These are phyloP conservation scores for Gallinago solitaria DNA, from an alignment of 2,797 vertebrate species.

Conservation along the genomic window DNA sequence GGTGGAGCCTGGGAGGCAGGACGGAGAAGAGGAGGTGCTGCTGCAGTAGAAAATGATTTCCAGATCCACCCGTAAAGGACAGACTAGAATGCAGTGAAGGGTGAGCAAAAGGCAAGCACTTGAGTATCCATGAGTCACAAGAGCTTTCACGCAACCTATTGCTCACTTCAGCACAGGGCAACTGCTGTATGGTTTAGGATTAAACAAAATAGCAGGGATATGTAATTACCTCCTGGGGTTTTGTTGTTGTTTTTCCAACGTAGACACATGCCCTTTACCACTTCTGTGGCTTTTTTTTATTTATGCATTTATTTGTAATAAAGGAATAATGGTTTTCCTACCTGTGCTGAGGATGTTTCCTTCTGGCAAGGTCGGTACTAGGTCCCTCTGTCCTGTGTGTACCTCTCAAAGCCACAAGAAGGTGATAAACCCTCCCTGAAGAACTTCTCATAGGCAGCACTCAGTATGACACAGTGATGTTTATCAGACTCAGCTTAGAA, in stretches of 20 bases:
- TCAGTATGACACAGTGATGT: constrained; percentile 55
- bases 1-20: not conserved
- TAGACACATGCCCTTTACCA: constrained; percentile 30
- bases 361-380: not conserved
- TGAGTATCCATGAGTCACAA: not conserved
- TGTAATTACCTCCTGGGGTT: constrained; percentile 34
- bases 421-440: not conserved
- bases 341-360: not conserved
- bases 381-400: constrained; percentile 28
- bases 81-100: not conserved
- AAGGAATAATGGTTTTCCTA: constrained; percentile 36
- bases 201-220: constrained; percentile 42
- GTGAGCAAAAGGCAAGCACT: not conserved
- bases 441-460: not conserved
- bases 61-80: not conserved
- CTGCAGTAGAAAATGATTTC: not conserved
- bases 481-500: constrained; percentile 13
- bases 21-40: not conserved
- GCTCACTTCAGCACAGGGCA: not conserved
- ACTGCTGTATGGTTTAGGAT: constrained; percentile 2
- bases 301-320: constrained; percentile 43
- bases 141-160: not conserved
- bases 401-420: constrained; percentile 45
- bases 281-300: constrained; percentile 32
- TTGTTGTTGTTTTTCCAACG: not conserved